These are phyloP conservation scores for Calliphora vicina DNA, from an alignment of 1,140 invertebrate species.

Conservation along the genomic window DNA sequence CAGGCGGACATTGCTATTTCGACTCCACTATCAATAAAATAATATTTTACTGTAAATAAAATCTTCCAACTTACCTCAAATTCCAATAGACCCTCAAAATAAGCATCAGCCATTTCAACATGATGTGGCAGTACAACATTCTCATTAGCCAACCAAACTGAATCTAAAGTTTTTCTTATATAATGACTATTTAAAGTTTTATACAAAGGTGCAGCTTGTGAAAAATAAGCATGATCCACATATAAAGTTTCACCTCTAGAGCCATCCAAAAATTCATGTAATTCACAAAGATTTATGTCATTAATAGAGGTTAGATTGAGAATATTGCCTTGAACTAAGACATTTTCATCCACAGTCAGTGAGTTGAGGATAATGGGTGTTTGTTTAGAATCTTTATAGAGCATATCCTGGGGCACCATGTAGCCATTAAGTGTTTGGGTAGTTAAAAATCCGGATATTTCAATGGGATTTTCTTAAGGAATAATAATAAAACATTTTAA, in stretches of 20 bases:
- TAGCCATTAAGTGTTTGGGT: constrained; percentile 48
- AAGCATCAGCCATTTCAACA: constrained; percentile 39
- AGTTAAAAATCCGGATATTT: constrained; percentile 44
- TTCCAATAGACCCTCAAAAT: constrained; percentile 52
- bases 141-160: constrained; percentile 57
- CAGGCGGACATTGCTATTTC: no score
- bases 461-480: constrained; percentile 54
- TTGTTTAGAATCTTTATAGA: constrained; percentile 29
- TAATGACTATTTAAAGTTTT: constrained; percentile 46
- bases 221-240: constrained; percentile 49
- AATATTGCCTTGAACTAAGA: constrained; percentile 27
- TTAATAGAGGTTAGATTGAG: constrained; percentile 33
- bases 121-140: constrained; percentile 42
- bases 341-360: constrained; percentile 11
- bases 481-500: background rate
- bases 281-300: constrained; percentile 31
- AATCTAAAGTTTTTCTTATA: constrained; percentile 46
- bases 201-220: constrained; percentile 40
- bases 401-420: constrained; percentile 51
- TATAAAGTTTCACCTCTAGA: constrained; percentile 37
- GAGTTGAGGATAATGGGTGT: background rate
- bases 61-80: constrained; percentile 46
- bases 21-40: no score
- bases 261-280: constrained; percentile 41
- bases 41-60: no score